A percentile compares a stretch with the other conserved stretches of the same genome.
These are phyloP conservation scores for Formica aserva DNA, from an alignment of 2,888 invertebrate genomes.

Conservation along the genomic window DNA sequence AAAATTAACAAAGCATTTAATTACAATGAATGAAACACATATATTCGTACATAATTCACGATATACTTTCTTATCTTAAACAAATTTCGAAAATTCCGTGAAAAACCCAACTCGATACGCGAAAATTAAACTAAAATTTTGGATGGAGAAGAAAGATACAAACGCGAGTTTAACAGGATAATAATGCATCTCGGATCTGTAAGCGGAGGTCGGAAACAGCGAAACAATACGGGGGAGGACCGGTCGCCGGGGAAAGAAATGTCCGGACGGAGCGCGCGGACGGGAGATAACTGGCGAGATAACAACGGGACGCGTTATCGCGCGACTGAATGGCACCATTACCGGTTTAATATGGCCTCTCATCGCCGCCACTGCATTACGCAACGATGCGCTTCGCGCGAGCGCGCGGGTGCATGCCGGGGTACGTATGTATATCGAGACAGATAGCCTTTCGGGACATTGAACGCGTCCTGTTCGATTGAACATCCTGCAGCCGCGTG, in stretches of 20 bases:
- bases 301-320: slow-evolving; percentile 70
- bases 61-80: not conserved
- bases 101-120: not conserved
- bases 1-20: slow-evolving; percentile 9
- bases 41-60: not conserved
- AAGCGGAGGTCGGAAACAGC: not conserved
- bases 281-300: slow-evolving; percentile 59
- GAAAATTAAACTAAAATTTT: not conserved
- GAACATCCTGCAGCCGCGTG: slow-evolving; percentile 78
- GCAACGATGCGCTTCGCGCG: slow-evolving; percentile 59
- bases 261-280: slow-evolving; percentile 10
- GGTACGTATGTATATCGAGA: slow-evolving; percentile 73
- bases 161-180: slow-evolving; percentile 22
- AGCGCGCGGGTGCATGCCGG: slow-evolving; percentile 32
- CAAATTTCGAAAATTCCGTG: not conserved
- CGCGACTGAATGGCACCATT: slow-evolving; percentile 72
- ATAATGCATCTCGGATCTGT: not conserved
- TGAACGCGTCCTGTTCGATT: slow-evolving; percentile 81
- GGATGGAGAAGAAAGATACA: not conserved
- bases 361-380: slow-evolving; percentile 72
- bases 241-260: slow-evolving; percentile 14
- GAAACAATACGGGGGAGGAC: slow-evolving; percentile 15
- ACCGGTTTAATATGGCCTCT: slow-evolving; percentile 74
- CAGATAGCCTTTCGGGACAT: slow-evolving; percentile 83
- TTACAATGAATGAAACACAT: not conserved